Evolutionary conservation across 2,797 vertebrate species (phyloP).

Genomic region (Pyrocephalus nanus): DNA sequence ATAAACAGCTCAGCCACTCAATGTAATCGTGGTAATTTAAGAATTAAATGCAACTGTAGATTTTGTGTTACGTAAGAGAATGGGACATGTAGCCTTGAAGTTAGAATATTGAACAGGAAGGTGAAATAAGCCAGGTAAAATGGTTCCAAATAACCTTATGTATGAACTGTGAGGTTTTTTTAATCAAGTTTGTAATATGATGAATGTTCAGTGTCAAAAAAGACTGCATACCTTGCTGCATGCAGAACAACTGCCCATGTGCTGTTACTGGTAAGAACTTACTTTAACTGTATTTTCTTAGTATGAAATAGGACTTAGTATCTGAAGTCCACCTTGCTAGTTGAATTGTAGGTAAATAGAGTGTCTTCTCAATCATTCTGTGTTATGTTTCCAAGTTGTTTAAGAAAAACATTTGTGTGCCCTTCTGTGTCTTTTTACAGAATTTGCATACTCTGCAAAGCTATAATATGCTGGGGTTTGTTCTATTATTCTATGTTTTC

Average conservation of each 20-base stretch:
- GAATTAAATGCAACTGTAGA: not conserved
- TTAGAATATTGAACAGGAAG: not conserved
- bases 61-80: not conserved
- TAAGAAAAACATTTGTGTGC: not conserved
- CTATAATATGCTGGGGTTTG: not conserved
- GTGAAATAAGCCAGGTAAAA: not conserved
- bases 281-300: not conserved
- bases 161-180: not conserved
- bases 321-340: not conserved
- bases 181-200: not conserved
- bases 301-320: not conserved
- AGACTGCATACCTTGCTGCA: not conserved
- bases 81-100: fast-evolving
- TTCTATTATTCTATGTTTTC: not conserved
- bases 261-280: not conserved
- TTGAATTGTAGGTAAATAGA: not conserved
- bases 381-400: not conserved
- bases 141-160: not conserved
- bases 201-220: not conserved
- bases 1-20: not conserved
- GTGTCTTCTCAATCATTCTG: not conserved
- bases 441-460: not conserved
- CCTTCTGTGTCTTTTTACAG: not conserved
- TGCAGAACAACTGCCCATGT: not conserved
- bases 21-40: not conserved